Percentiles rank a stretch among this genome's conserved stretches.
phyloP scores from a whole-genome alignment of 2,113 vertebrate species.

The Phocoena sinus region DNA sequence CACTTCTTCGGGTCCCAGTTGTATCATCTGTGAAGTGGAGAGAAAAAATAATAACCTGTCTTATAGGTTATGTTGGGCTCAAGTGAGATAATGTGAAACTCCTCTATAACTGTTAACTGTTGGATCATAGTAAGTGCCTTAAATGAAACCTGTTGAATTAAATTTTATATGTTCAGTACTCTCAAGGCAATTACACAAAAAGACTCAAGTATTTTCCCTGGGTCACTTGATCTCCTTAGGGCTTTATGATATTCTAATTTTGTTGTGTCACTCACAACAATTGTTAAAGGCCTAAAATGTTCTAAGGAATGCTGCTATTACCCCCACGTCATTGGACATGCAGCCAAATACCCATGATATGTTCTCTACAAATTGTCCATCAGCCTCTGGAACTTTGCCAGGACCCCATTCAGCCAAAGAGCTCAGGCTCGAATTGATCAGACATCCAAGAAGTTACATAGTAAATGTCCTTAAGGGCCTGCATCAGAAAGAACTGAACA shows the following conservation, averaged over 20 bases:
- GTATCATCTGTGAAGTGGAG: neutral
- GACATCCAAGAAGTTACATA: neutral
- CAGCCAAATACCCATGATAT: conserved; percentile 2
- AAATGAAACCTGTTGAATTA: neutral
- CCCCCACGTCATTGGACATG: neutral
- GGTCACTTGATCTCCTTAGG: neutral
- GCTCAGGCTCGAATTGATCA: neutral
- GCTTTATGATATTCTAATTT: neutral
- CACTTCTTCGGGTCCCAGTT: neutral
- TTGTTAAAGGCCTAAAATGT: neutral
- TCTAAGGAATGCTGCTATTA: neutral
- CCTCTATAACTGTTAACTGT: neutral
- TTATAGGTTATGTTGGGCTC: neutral
- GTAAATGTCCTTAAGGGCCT: neutral
- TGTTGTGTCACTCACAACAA: neutral
- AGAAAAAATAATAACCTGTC: neutral
- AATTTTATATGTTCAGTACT: neutral
- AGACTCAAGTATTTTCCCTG: neutral
- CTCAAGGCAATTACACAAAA: neutral
- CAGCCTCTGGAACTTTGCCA: conserved; percentile 9
- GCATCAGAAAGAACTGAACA: neutral
- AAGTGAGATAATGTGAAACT: neutral
- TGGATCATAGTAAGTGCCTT: neutral
- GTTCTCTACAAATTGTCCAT: conserved; percentile 11
- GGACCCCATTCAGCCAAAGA: neutral